Evolutionary conservation across 2,888 invertebrate species (phyloP), one percentile per base, ranked within the genome.

Genomic region (Cryptus armator): DNA sequence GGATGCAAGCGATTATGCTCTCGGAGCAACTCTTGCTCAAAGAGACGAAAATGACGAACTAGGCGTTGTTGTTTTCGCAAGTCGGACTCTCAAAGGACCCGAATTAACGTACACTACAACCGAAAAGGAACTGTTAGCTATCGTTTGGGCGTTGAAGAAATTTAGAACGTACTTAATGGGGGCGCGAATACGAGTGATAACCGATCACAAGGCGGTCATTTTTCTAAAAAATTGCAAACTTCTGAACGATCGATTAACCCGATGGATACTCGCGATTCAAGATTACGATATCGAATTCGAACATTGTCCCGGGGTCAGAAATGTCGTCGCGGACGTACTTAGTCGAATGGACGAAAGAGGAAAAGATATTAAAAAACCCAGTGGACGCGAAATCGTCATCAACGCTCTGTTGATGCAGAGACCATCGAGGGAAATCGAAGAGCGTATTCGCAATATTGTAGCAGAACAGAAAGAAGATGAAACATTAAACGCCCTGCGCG

Each of bases 51-150:
- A 80, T 0, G 71, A 16, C 0, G 77, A 77, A 56, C 37, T 85
- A 9, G 48, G 71, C 14, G 86, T 89, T 0, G 85, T 90, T 3
- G 84, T 86, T 0, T 91, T 90, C 72, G 86, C 84, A 6, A 90
- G 90, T 64, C 78, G 87, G 10, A 82, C 78, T 0, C 43, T 79
- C 1, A 74, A 71, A 46, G 76, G 76, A 1, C 43, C 70, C 0
- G 79, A 85, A 10, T 3, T 79, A 0, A 19, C 70, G 2, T 82
- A 78, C 12, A 70, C 46, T 0, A 80, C 79, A 0, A 85, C 82
- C 0, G 85, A 83, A 16, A 80, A 76, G 10, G 85, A 83, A 14
- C 3, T 72, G 0, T 2, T 83, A 0, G 85, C 80, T 0, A 77
- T 83, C 0, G 76, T 80, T 0, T 76, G 51, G 51, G 48, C 77